Evolutionary conservation across 1,140 invertebrate genomes (phyloP).

Genomic region (Aphelinus atriplicis): DNA sequence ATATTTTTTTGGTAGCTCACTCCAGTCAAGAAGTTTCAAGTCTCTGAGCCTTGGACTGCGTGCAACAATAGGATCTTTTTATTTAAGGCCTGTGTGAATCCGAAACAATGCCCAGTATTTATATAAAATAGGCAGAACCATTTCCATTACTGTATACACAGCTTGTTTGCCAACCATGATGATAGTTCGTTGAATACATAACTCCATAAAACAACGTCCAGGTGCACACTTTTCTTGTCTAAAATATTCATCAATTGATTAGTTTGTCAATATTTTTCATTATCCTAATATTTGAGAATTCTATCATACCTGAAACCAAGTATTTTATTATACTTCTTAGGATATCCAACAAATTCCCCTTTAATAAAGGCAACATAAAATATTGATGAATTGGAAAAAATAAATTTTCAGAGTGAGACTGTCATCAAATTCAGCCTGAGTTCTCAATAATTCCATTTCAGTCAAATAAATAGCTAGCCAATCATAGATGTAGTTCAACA

Average conservation of each 20-base stretch:
- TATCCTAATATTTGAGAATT: not conserved
- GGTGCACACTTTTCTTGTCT: slow-evolving; percentile 90
- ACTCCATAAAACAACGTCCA: slow-evolving; percentile 90
- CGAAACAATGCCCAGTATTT: slow-evolving; percentile 79
- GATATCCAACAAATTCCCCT: slow-evolving; percentile 90
- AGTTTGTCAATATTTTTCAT: slow-evolving; percentile 7
- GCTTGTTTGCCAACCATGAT: slow-evolving; percentile 97
- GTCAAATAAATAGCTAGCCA: slow-evolving; percentile 91
- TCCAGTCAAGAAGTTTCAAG: slow-evolving; percentile 87
- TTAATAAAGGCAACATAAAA: slow-evolving; percentile 99
- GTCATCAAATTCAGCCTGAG: slow-evolving; percentile 98
- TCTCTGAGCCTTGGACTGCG: slow-evolving; percentile 87
- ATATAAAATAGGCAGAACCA: slow-evolving; percentile 77
- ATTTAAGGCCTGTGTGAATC: slow-evolving; percentile 61
- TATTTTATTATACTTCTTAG: slow-evolving; percentile 80
- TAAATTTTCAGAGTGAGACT: slow-evolving; percentile 97
- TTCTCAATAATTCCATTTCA: slow-evolving; percentile 91
- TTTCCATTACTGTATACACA: slow-evolving; percentile 89
- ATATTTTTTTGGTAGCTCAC: slow-evolving; percentile 33
- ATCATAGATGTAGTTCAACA: slow-evolving; percentile 91
- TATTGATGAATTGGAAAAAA: slow-evolving; percentile 94
- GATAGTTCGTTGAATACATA: slow-evolving; percentile 92
- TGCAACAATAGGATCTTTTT: slow-evolving; percentile 55
- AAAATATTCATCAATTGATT: slow-evolving; percentile 8
- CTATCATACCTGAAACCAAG: slow-evolving; percentile 69